Evolutionary conservation across 2,888 invertebrate genomes (phyloP), one percentile per base, ranked within the genome.

Genomic region (Amiota communis): DNA sequence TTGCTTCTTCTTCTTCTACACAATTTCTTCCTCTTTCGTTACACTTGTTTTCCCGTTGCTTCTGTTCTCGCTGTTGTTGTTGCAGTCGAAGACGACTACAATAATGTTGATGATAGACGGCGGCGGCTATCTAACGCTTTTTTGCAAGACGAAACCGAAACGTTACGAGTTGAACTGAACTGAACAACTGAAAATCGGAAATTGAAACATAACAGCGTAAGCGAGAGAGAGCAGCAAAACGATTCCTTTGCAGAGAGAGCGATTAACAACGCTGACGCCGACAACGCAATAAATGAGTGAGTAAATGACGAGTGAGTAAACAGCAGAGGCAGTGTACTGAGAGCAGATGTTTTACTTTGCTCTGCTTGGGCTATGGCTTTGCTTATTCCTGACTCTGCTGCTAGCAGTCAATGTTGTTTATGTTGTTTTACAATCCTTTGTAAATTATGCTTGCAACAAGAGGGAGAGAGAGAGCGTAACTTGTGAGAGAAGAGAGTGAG

Each of bases 181-280:
- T n/a, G n/a, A n/a, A n/a, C n/a, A n/a, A n/a, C n/a, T n/a, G n/a
- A n/a, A n/a, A n/a, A n/a, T n/a, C n/a, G n/a, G n/a, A n/a, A n/a
- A n/a, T n/a, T n/a, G n/a, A n/a, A n/a, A n/a, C n/a, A n/a, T 23
- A 11, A 8, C 36, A 10, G 23, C 36, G 36, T 20, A 59, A 17
- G 17, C 59, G 59, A 36, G 23, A 23, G 23, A 23, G 20, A 17
- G 20, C 17, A 17, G 59, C 23, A 57, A 23, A 20, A 61, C 61
- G 61, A 23, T 63, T 63, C 61, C 36, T 63, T 20, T 36, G 61
- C 61, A 63, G 61, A 61, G n/a, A n/a, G 23, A 23, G 23, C 23
- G n/a, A n/a, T 23, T 2, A 23, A 23, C 23, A 23, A 23, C 23
- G 17, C 15, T 57, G 15, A 10, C 53, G 15, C 53, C 3, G 23